A percentile compares a stretch with the other conserved stretches of the same genome.
Evolutionary conservation across 1,140 invertebrate genomes (phyloP).

Genomic region (Diplogasteroides magnus): DNA sequence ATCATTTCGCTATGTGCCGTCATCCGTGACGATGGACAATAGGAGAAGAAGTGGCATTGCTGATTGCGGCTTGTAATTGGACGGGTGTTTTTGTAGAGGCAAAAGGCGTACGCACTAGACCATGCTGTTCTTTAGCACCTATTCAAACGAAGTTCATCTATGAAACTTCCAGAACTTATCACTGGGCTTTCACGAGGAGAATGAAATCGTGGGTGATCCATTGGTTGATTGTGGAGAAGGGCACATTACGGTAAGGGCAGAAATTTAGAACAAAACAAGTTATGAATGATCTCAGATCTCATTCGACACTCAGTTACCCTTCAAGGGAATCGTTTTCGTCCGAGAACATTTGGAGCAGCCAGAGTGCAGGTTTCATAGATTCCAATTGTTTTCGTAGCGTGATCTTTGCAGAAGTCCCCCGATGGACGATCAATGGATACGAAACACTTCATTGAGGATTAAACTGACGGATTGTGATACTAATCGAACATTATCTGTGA

Average conservation of each 20-base stretch:
- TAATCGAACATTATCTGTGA: constrained; percentile 42
- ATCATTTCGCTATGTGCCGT: no score
- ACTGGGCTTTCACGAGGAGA: constrained; percentile 19
- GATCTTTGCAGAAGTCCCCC: no score
- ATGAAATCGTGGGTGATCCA: constrained; percentile 48
- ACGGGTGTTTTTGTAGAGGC: no score
- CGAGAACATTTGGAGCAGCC: constrained; percentile 47
- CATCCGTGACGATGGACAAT: no score
- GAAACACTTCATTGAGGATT: constrained; percentile 45
- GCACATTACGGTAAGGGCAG: constrained; percentile 44
- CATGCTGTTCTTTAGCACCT: no score
- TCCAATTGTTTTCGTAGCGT: no score
- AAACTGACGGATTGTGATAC: constrained; percentile 47
- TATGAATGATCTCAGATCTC: constrained; percentile 21
- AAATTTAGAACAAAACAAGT: not conserved
- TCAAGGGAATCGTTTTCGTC: constrained; percentile 49
- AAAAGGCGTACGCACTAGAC: no score
- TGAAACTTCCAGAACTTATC: no score
- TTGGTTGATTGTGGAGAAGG: constrained; percentile 50
- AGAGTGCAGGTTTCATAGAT: no score
- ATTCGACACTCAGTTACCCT: constrained; percentile 49
- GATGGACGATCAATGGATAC: constrained; percentile 15
- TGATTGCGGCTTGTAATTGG: no score
- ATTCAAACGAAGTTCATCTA: no score
- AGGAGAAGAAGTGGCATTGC: no score